Evolutionary conservation across 1,140 invertebrate genomes (phyloP).

Genomic region (Drosophila orena): DNA sequence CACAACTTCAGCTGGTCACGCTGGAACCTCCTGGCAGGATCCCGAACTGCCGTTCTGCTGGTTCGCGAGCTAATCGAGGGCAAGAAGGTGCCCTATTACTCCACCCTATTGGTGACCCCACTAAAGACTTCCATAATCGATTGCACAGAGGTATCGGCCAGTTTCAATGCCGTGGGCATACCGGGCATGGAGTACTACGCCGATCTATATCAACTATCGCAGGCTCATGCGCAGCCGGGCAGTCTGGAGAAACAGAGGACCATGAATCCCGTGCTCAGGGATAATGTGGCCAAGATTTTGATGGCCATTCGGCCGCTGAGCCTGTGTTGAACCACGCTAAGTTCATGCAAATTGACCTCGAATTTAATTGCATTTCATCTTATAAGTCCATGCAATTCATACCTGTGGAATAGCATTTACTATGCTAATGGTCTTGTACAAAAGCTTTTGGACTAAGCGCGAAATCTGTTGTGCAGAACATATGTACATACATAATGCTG

Average conservation of each 20-base stretch:
- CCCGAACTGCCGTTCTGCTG: slow-evolving; percentile 90
- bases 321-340: slow-evolving; percentile 58
- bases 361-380: too few species aligned
- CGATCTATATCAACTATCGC: slow-evolving; percentile 88
- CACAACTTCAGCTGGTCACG: slow-evolving; percentile 95
- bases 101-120: slow-evolving; percentile 88
- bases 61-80: slow-evolving; percentile 89
- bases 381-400: too few species aligned
- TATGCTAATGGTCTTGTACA: not conserved
- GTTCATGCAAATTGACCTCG: too few species aligned
- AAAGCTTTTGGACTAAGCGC: slow-evolving; percentile 3
- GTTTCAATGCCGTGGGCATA: slow-evolving; percentile 87
- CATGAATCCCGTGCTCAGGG: slow-evolving; percentile 78
- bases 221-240: slow-evolving; percentile 68
- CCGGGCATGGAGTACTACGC: slow-evolving; percentile 88
- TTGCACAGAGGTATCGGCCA: slow-evolving; percentile 89
- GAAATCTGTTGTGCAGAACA: not conserved
- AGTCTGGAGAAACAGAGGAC: slow-evolving; percentile 74
- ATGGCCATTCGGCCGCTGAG: slow-evolving; percentile 79
- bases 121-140: slow-evolving; percentile 87
- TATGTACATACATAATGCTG: slow-evolving; percentile 15
- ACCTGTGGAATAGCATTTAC: not conserved
- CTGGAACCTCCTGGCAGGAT: slow-evolving; percentile 91
- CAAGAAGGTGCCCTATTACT: slow-evolving; percentile 87
- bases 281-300: slow-evolving; percentile 77